Evolutionary conservation across 2,113 vertebrate species (phyloP).

Genomic region (Capricornis sumatraensis): DNA sequence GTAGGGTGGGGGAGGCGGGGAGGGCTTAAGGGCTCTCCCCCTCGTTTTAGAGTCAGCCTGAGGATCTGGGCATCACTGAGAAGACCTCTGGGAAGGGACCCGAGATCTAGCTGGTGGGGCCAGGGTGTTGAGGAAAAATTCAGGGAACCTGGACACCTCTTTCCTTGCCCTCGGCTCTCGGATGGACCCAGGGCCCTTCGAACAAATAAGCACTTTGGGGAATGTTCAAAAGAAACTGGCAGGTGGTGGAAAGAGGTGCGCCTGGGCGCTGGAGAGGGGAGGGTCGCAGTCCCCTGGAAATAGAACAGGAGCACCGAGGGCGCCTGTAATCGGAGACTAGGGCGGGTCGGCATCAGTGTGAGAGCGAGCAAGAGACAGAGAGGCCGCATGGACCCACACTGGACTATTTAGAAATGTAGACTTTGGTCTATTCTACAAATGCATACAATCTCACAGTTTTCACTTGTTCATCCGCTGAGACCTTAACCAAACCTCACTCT

Average conservation of each 20-base stretch:
- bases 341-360: neutral
- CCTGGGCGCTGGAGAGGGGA: neutral
- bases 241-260: neutral
- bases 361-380: neutral
- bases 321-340: neutral
- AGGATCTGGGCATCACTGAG: neutral
- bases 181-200: neutral
- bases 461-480: neutral
- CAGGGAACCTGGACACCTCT: neutral
- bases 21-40: neutral
- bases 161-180: neutral
- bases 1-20: no score
- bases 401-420: neutral
- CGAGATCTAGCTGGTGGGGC: constrained; percentile 70
- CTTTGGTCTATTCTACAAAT: neutral
- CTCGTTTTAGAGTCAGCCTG: neutral
- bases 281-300: neutral
- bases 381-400: neutral
- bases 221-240: neutral
- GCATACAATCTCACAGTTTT: neutral
- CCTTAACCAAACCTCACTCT: neutral
- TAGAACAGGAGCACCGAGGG: neutral
- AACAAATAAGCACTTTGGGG: neutral
- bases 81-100: neutral
- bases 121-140: constrained; percentile 1